Conservation (phyloP, 1,140 invertebrate genomes). For the Macrobrachium rosenbergii region DNA sequence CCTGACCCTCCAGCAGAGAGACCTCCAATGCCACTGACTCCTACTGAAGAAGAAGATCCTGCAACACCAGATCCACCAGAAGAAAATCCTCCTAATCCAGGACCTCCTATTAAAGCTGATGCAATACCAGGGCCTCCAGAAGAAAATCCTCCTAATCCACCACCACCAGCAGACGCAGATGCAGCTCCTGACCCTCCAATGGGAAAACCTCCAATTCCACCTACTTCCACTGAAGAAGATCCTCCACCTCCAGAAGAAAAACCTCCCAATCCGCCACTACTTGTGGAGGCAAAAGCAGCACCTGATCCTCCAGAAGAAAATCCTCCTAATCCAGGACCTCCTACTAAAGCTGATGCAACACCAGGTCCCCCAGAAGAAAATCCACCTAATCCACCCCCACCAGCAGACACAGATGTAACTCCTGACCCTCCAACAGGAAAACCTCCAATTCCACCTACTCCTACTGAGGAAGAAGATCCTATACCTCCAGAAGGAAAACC, state of each 20-base stretch:
- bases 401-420: not conserved
- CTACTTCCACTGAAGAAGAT: not conserved
- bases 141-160: not conserved
- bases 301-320: not conserved
- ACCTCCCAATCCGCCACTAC: too few relatives aligned
- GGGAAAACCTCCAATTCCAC: not conserved
- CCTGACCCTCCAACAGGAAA: too few relatives aligned
- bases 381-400: not conserved
- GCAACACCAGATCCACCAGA: not conserved
- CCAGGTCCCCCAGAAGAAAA: not conserved
- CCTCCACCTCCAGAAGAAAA: not conserved
- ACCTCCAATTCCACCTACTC: not conserved
- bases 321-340: not conserved
- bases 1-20: not conserved
- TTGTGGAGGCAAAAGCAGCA: not conserved
- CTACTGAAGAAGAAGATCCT: not conserved
- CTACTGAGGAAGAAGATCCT: not conserved
- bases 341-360: not conserved
- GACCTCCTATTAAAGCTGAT: too few relatives aligned
- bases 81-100: not conserved
- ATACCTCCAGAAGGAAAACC: not conserved
- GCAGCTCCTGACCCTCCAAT: conserved; percentile 10
- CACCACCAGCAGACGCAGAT: not conserved
- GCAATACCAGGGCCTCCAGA: not conserved
- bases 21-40: not conserved